Evolutionary conservation across 92 coral and sea anemone species (phyloP).

Genomic region (Zoanthus gigantus): DNA sequence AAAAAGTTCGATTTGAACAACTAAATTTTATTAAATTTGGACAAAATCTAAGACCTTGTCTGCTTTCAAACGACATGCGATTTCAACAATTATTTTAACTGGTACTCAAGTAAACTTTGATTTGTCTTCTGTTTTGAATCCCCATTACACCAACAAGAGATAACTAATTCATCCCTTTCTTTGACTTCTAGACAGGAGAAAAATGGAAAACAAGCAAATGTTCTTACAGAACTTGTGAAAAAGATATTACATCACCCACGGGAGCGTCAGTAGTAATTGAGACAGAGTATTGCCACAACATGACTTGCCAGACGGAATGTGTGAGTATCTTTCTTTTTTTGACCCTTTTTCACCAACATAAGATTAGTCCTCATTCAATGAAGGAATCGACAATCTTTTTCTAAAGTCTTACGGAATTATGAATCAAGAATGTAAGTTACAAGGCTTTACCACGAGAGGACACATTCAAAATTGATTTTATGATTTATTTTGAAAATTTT

Average conservation of each 20-base stretch:
- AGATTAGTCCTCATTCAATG: background rate
- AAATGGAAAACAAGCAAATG: constrained; percentile 65
- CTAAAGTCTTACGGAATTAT: background rate
- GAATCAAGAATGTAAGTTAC: background rate
- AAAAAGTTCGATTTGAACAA: too few species aligned
- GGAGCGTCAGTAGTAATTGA: constrained; percentile 67
- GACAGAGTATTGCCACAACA: constrained; percentile 61
- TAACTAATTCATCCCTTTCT: background rate
- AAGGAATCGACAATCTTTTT: background rate
- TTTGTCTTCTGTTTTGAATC: background rate
- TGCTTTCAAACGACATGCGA: too few species aligned
- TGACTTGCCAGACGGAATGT: constrained; percentile 69
- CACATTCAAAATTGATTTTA: too few species aligned
- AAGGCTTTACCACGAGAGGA: too few species aligned
- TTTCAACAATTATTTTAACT: too few species aligned
- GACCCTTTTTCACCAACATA: background rate
- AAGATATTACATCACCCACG: constrained; percentile 63
- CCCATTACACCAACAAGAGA: background rate
- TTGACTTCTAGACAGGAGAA: constrained; percentile 57
- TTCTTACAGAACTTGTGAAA: constrained; percentile 66
- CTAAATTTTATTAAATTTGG: too few species aligned
- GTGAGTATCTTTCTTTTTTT: constrained; percentile 47
- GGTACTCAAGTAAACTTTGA: too few species aligned
- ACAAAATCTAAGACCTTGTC: too few species aligned
- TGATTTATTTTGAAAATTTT: too few species aligned